These are phyloP conservation scores for Miniopterus natalensis DNA, from an alignment of 2,113 vertebrate genomes.

Conservation along the genomic window DNA sequence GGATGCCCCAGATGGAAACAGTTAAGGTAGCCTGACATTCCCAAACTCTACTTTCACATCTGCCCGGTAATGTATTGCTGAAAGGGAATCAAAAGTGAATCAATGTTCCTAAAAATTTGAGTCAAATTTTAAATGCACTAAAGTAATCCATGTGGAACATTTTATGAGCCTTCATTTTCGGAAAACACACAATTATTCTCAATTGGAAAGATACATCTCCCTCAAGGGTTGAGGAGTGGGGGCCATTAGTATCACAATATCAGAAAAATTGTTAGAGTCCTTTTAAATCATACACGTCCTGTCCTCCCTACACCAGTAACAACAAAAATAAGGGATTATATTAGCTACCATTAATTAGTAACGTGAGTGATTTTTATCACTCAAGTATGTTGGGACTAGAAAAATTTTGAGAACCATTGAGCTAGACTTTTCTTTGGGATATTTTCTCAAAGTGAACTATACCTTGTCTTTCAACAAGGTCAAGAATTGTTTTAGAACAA, in stretches of 20 bases:
- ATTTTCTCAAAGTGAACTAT: constrained; percentile 43
- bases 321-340: neutral
- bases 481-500: constrained; percentile 53
- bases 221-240: neutral
- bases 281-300: neutral
- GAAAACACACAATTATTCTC: neutral
- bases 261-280: neutral
- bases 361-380: neutral
- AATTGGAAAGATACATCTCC: neutral
- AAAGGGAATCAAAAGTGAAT: constrained; percentile 5
- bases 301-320: neutral
- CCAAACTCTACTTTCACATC: neutral
- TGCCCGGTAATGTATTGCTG: neutral
- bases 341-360: neutral
- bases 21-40: neutral
- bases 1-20: neutral
- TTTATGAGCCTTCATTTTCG: constrained; percentile 37
- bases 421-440: neutral
- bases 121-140: constrained; percentile 21
- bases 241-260: neutral
- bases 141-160: neutral
- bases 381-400: neutral
- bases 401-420: neutral
- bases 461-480: constrained; percentile 14
- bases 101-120: neutral